phyloP scores from a whole-genome alignment of 2,797 vertebrate genomes.

The Clarias pachynema region DNA sequence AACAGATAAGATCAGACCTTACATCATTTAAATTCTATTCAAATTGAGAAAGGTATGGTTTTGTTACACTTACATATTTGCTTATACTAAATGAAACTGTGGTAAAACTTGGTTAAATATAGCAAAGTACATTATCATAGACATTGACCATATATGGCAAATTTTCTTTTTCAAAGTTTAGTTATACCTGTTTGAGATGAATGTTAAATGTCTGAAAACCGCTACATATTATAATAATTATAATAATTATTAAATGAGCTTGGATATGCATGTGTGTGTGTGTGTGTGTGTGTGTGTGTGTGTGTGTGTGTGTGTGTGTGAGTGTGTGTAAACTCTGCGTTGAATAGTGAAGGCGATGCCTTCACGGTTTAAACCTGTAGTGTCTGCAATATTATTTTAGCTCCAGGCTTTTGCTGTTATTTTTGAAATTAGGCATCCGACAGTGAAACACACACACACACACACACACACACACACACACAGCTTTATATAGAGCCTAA shows the following conservation, averaged over 20 bases:
- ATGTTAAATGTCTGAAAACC: not conserved
- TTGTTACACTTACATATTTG: not conserved
- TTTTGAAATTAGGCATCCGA: conserved; percentile 18
- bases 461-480: conserved; percentile 34
- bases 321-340: not conserved
- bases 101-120: not conserved
- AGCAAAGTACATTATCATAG: not conserved
- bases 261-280: not conserved
- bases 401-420: conserved; percentile 28
- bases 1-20: not conserved
- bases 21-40: not conserved
- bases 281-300: conserved; percentile 1
- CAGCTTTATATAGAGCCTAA: conserved; percentile 46
- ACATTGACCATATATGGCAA: not conserved
- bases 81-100: not conserved
- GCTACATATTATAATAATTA: conserved; percentile 9
- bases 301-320: conserved; percentile 7
- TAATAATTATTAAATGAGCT: conserved; percentile 3
- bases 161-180: not conserved
- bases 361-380: not conserved
- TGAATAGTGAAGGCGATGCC: conserved; percentile 11
- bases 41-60: not conserved
- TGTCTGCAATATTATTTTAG: conserved; percentile 41
- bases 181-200: conserved; percentile 11
- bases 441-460: conserved; percentile 24